Evolutionary conservation across 2,113 vertebrate genomes (phyloP), one percentile per base, ranked within the genome.

Genomic region (Arenaria interpres): DNA sequence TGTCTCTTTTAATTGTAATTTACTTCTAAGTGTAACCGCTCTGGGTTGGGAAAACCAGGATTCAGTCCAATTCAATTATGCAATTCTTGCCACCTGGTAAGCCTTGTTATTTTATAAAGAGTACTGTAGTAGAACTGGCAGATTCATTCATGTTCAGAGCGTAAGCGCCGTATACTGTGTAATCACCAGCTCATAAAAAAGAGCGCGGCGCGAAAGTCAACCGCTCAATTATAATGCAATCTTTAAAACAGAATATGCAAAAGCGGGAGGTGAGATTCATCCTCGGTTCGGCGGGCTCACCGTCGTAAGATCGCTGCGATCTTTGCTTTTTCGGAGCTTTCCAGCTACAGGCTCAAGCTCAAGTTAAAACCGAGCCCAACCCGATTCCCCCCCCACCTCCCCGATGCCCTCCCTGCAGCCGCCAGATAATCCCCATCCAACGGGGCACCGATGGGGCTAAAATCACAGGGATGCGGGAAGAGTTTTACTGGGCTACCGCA

Each of bases 61-160:
- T 95, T 96, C 76, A 97, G 92, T 96, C 94, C 91, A 97, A 96
- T 96, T 96, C 96, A 96, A 95, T 96, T 95, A 92, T 95, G 93
- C 91, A 97, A 93, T 96, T 96, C 94, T 97, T 97, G 95, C 96
- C 93, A 95, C 96, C 97, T 95, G 94, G 93, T 96, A 97, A 95
- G 95, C 89, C 87, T 96, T 95, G 96, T 97, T 97, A 97, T 97
- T 97, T 96, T 97, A 97, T 97, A 96, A 95, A 96, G 97, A 96
- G 93, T 96, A 96, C 89, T 93, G 87, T 96, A 97, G 96, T 95
- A 97, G 97, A 95, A 97, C 91, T 91, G 95, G 94, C 94, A 96
- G 94, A 94, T 96, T 97, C 93, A 95, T 97, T 96, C 94, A 96
- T 90, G 93, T 94, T 97, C 85, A 62, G 87, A 89, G 87, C 9